These are phyloP conservation scores for Trogon melanurus DNA, from an alignment of 2,113 vertebrate species.

Conservation along the genomic window DNA sequence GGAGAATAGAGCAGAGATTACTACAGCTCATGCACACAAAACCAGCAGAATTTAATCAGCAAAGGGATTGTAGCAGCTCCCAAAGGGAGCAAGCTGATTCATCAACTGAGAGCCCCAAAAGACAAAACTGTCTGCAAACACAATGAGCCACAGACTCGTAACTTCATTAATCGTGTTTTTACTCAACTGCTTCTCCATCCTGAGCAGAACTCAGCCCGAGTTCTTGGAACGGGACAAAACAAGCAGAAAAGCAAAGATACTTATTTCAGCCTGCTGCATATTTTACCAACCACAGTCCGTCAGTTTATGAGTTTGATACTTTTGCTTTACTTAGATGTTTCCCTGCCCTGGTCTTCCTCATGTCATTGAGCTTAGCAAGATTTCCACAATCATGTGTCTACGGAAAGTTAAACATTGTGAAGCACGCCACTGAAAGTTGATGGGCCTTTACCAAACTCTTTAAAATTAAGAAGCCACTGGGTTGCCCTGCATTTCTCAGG, in stretches of 20 bases:
- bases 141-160: neutral
- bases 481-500: neutral
- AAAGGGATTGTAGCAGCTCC: neutral
- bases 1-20: constrained; percentile 38
- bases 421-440: neutral
- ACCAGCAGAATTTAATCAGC: constrained; percentile 37
- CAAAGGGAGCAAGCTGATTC: constrained; percentile 25
- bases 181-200: constrained; percentile 9
- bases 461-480: neutral
- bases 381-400: neutral
- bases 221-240: neutral
- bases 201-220: neutral
- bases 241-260: neutral
- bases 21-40: constrained; percentile 27
- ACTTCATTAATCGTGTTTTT: constrained; percentile 8
- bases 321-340: neutral
- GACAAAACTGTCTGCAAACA: constrained; percentile 32
- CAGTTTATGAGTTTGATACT: neutral
- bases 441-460: neutral
- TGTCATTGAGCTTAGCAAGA: neutral
- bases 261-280: neutral
- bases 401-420: neutral
- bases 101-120: neutral
- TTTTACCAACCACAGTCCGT: neutral
- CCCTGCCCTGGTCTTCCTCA: neutral